These are phyloP conservation scores for Papilio dardanus DNA, from an alignment of 1,140 invertebrate species.

Conservation along the genomic window DNA sequence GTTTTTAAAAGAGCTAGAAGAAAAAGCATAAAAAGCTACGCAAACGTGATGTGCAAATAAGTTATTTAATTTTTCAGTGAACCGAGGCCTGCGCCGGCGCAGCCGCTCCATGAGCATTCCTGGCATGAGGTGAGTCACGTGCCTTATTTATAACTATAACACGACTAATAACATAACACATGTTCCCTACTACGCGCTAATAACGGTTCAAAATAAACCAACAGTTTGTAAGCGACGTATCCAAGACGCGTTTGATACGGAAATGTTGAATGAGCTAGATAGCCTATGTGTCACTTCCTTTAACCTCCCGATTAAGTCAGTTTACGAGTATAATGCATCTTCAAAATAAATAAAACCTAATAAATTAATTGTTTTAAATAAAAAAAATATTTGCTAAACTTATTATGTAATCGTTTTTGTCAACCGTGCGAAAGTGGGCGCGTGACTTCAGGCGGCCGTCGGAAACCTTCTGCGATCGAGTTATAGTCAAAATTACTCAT, in stretches of 20 bases:
- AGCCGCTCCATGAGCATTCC: slow-evolving; percentile 71
- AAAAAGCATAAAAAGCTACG: background rate
- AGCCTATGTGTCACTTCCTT: background rate
- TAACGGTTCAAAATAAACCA: slow-evolving; percentile 19
- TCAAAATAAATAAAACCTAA: no score
- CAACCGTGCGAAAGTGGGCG: no score
- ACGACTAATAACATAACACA: slow-evolving; percentile 53
- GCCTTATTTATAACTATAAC: slow-evolving; percentile 62
- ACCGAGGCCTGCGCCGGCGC: slow-evolving; percentile 62
- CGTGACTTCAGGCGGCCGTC: no score
- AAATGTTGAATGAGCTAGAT: background rate
- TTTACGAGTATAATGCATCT: no score
- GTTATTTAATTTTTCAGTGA: slow-evolving; percentile 67
- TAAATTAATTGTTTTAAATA: no score
- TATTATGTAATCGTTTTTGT: no score
- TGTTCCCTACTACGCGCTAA: slow-evolving; percentile 27
- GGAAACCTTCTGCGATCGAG: no score
- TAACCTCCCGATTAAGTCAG: background rate
- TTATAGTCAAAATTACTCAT: no score
- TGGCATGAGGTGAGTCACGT: slow-evolving; percentile 78
- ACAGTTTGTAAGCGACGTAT: slow-evolving; percentile 2
- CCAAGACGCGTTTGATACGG: background rate
- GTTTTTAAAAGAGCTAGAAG: background rate
- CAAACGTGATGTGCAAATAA: slow-evolving; percentile 30
- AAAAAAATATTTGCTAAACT: no score